These are phyloP conservation scores for Coreius guichenoti DNA, from an alignment of 2,797 vertebrate genomes.

Conservation along the genomic window DNA sequence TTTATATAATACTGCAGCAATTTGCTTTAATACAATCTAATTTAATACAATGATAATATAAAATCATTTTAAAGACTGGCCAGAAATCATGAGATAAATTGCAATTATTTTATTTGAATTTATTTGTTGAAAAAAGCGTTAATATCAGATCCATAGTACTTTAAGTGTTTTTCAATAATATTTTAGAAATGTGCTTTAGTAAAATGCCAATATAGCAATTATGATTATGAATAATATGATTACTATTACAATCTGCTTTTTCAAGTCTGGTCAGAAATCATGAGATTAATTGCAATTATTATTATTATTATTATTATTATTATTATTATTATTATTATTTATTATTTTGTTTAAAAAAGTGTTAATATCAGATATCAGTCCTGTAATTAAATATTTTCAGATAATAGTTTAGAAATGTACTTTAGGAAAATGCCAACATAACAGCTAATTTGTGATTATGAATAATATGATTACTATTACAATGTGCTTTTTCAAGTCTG, in stretches of 20 bases:
- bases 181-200: background rate
- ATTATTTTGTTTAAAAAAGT: no score
- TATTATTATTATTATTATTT: no score
- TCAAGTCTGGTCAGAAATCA: background rate
- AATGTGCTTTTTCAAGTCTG: background rate
- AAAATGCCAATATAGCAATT: background rate
- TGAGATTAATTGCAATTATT: background rate
- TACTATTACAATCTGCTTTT: background rate
- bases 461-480: background rate
- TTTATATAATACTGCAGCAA: no score
- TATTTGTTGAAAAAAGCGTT: no score
- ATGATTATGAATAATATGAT: background rate
- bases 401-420: background rate
- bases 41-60: no score
- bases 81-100: background rate
- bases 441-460: background rate
- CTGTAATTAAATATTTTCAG: background rate
- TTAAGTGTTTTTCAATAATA: no score
- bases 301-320: no score
- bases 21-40: no score
- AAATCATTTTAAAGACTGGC: background rate
- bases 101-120: no score
- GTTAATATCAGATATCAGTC: no score
- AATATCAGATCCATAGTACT: no score
- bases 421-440: background rate